Base-by-base conservation (phyloP, 2,888 invertebrate genomes). In the Pediacus dermestoides region DNA sequence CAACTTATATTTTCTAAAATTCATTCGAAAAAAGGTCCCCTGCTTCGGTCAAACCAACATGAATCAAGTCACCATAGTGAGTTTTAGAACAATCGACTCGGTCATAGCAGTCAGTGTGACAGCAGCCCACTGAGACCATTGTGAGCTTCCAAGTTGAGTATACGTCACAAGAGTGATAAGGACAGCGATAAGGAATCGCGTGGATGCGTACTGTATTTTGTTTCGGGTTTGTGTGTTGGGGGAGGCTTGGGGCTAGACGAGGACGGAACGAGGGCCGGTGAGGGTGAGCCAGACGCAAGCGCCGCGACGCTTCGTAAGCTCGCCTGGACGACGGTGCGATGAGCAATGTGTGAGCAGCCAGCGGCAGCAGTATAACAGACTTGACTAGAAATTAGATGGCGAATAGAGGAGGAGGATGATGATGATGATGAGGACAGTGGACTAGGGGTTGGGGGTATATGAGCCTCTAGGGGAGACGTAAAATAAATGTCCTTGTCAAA, bases 281-380 rank as follows among this genome's bases (percentile, higher is more conserved):
- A 30, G 36, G 35, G 37, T 27, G 32, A 16, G 21, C 8, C n/a
- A 30, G 28, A 44, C 39, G 39, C 39, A 34, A 34, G 39, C 33
- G 39, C 25, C 43, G 18, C 30, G 39, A 33, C 34, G 36, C 10
- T 28, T 18, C 16, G 25, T 18, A 12, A 28, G 16, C 28, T 27
- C 34, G 23, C 23, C 23, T 10, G 23, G 23, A 23, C 10, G 3
- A 3, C 23, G 23, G 10, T n/a, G n/a, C n/a, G n/a, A n/a, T n/a
- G n/a, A n/a, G n/a, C n/a, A n/a, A n/a, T n/a, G n/a, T n/a, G n/a
- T 18, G 21, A n/a, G 21, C 21, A 18, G 21, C 21, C 6, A 18
- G 21, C n/a, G 21, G 21, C n/a, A n/a, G n/a, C n/a, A n/a, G n/a
- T n/a, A n/a, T n/a, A n/a, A 23, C 23, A 23, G 23, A 23, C 23